A percentile compares a stretch with the other conserved stretches of the same genome.
These are phyloP conservation scores for Agrotis clavis DNA, from an alignment of 2,888 invertebrate genomes.

Conservation along the genomic window DNA sequence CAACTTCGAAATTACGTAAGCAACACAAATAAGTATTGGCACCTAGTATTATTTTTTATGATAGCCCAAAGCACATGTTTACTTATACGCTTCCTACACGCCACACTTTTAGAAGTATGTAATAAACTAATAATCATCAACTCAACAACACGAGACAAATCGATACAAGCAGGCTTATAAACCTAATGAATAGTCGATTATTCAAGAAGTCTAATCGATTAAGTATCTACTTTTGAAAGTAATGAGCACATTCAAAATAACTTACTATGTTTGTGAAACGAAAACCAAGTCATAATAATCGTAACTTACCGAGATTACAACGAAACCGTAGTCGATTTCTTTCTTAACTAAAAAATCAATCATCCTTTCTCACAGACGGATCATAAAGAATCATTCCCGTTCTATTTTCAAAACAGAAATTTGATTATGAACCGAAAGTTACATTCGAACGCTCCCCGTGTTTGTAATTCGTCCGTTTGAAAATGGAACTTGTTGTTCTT, in stretches of 20 bases:
- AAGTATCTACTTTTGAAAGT: constrained; percentile 60
- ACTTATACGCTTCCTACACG: constrained; percentile 64
- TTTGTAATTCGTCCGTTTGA: constrained; percentile 86
- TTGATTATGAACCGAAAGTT: constrained; percentile 85
- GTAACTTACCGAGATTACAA: constrained; percentile 50
- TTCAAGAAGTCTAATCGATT: constrained; percentile 55
- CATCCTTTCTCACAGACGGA: constrained; percentile 64
- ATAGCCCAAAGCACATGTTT: constrained; percentile 65
- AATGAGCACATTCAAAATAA: constrained; percentile 48
- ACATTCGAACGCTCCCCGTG: constrained; percentile 81
- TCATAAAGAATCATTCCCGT: constrained; percentile 74
- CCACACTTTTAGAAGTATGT: constrained; percentile 43
- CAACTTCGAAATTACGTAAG: constrained; percentile 60
- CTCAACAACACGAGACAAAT: constrained; percentile 57
- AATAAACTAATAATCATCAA: constrained; percentile 61
- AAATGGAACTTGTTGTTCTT: constrained; percentile 88
- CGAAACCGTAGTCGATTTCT: constrained; percentile 56
- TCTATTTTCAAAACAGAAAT: constrained; percentile 84
- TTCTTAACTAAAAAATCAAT: constrained; percentile 65
- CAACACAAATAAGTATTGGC: constrained; percentile 63
- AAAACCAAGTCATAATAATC: constrained; percentile 50
- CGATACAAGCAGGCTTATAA: constrained; percentile 55
- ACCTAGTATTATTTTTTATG: constrained; percentile 65
- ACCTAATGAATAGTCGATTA: constrained; percentile 58
- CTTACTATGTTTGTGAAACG: constrained; percentile 50